phyloP scores from a whole-genome alignment of 1,140 invertebrate species.

The Protaetia brevitarsis region DNA sequence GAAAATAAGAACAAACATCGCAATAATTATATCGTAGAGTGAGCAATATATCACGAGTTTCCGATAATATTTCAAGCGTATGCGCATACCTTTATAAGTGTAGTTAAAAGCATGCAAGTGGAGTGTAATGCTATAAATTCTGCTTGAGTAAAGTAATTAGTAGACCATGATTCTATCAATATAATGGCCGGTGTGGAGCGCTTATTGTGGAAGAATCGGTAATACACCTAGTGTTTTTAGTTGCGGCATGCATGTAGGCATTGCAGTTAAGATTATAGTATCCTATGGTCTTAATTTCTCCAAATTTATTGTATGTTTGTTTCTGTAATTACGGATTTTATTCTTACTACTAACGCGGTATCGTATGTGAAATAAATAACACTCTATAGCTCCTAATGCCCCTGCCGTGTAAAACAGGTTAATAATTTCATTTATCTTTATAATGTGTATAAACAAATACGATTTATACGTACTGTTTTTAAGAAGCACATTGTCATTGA shows the following conservation, averaged over 20 bases:
- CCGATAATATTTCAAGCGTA: slow-evolving; percentile 7
- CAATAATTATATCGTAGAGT: slow-evolving; percentile 7
- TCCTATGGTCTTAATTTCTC: neutral
- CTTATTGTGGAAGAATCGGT: neutral
- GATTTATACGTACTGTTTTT: too few species aligned
- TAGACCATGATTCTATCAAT: slow-evolving; percentile 9
- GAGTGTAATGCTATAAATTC: slow-evolving; percentile 16
- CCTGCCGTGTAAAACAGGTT: too few species aligned
- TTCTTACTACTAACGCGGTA: too few species aligned
- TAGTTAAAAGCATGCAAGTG: slow-evolving; percentile 12
- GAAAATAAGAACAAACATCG: neutral
- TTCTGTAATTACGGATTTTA: too few species aligned
- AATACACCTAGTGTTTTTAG: neutral
- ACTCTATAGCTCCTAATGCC: too few species aligned
- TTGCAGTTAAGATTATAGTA: neutral
- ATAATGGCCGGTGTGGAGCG: neutral
- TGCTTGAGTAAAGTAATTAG: slow-evolving; percentile 7
- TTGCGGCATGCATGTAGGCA: neutral
- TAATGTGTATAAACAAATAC: too few species aligned
- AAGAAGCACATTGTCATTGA: too few species aligned
- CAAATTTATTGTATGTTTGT: too few species aligned
- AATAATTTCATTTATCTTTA: too few species aligned
- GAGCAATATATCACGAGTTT: slow-evolving; percentile 5
- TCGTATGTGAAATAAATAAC: too few species aligned
- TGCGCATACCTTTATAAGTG: slow-evolving; percentile 2